Conservation (phyloP, 2,797 vertebrate species). For the Paratrypauchen microcephalus region DNA sequence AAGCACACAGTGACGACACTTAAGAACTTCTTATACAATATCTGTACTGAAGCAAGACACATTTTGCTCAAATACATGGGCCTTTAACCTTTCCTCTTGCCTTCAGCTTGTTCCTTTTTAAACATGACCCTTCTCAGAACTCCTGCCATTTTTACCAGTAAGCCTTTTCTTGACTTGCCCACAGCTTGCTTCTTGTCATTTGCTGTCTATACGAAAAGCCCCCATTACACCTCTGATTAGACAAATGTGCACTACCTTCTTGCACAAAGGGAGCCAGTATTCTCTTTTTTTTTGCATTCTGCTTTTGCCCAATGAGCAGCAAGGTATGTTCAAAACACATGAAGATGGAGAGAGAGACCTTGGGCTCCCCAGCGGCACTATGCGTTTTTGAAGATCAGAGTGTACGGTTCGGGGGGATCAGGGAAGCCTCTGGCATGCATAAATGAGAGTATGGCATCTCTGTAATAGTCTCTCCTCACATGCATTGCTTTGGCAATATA, state of each 20-base stretch:
- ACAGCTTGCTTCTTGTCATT: slow-evolving; percentile 47
- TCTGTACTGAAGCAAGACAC: too few relatives aligned
- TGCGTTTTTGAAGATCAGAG: slow-evolving; percentile 64
- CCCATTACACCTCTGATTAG: slow-evolving; percentile 50
- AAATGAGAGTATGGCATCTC: slow-evolving; percentile 33
- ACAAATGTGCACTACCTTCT: slow-evolving; percentile 47
- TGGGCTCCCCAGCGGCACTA: slow-evolving; percentile 50
- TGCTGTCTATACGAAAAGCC: slow-evolving; percentile 37
- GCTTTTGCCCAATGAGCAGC: slow-evolving; percentile 31
- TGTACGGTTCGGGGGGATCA: slow-evolving; percentile 57
- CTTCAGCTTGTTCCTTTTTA: slow-evolving; percentile 6
- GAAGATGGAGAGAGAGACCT: slow-evolving; percentile 20
- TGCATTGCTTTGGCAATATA: slow-evolving; percentile 1
- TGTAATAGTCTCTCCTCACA: background rate
- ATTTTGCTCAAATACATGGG: too few relatives aligned
- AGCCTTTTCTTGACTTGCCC: slow-evolving; percentile 36
- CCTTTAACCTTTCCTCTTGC: background rate
- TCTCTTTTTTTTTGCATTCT: slow-evolving; percentile 32
- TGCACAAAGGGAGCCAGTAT: slow-evolving; percentile 25
- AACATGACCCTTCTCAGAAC: background rate
- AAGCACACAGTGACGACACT: too few relatives aligned
- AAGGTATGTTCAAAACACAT: slow-evolving; percentile 50
- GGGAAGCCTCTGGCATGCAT: slow-evolving; percentile 50
- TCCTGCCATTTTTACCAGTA: slow-evolving; percentile 5
- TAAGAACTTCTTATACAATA: too few relatives aligned